phyloP scores from a whole-genome alignment of 2,113 vertebrate genomes.

The Cyprinodon variegatus region DNA sequence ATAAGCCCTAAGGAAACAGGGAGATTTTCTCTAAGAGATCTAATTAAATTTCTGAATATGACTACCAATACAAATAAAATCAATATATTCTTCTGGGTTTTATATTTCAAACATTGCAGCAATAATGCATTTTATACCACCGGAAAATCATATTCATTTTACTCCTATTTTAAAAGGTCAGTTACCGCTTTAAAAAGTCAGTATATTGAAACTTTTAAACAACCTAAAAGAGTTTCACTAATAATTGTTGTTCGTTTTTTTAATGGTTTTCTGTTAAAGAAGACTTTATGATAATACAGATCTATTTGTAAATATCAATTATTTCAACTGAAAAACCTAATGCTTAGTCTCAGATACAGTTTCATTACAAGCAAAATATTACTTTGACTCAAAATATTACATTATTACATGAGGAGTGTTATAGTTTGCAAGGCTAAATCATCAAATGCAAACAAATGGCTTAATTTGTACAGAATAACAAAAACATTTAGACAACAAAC shows the following conservation, averaged over 20 bases:
- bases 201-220: neutral
- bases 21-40: neutral
- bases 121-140: neutral
- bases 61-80: neutral
- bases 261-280: neutral
- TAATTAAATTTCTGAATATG: neutral
- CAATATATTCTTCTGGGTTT: neutral
- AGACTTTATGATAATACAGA: neutral
- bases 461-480: neutral
- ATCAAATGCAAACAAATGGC: neutral
- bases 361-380: neutral
- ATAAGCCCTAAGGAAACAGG: neutral
- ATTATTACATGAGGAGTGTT: neutral
- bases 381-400: no score
- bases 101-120: neutral
- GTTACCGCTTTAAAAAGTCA: no score
- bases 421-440: neutral
- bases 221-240: neutral
- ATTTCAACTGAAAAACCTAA: no score
- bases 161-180: no score
- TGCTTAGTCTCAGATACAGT: no score
- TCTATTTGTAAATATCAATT: no score
- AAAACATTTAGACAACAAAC: neutral
- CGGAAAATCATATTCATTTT: no score
- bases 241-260: neutral